phyloP scores from a whole-genome alignment of 2,113 vertebrate genomes.

The Rousettus leschenaultii region DNA sequence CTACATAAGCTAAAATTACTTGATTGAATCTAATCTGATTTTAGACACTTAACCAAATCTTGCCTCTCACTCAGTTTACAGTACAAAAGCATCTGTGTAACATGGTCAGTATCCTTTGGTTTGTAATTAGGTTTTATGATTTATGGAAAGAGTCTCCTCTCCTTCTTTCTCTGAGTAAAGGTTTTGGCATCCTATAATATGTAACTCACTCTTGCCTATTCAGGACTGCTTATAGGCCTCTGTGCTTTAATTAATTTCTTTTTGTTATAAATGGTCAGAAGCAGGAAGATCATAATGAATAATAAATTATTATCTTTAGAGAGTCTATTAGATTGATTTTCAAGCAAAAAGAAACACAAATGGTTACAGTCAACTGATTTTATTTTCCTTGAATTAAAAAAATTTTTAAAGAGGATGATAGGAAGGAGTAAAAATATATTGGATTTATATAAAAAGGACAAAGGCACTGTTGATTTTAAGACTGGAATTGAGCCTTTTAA shows the following conservation, averaged over 20 bases:
- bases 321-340: not conserved
- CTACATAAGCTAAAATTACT: not conserved
- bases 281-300: not conserved
- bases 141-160: not conserved
- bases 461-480: not conserved
- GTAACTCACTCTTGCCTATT: not conserved
- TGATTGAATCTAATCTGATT: not conserved
- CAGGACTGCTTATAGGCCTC: not conserved
- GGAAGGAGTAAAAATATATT: not conserved
- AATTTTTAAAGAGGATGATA: not conserved
- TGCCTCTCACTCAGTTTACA: not conserved
- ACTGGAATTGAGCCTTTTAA: not conserved
- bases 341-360: not conserved
- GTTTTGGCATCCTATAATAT: not conserved
- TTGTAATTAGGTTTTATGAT: constrained; percentile 25
- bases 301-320: not conserved
- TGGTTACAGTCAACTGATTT: not conserved
- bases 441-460: not conserved
- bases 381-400: constrained; percentile 5
- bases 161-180: not conserved
- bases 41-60: not conserved
- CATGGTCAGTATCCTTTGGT: not conserved
- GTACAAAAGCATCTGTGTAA: not conserved
- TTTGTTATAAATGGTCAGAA: not conserved
- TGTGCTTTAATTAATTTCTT: not conserved